Evolutionary conservation across 2,113 vertebrate species (phyloP).

Genomic region (Nannospalax galili): DNA sequence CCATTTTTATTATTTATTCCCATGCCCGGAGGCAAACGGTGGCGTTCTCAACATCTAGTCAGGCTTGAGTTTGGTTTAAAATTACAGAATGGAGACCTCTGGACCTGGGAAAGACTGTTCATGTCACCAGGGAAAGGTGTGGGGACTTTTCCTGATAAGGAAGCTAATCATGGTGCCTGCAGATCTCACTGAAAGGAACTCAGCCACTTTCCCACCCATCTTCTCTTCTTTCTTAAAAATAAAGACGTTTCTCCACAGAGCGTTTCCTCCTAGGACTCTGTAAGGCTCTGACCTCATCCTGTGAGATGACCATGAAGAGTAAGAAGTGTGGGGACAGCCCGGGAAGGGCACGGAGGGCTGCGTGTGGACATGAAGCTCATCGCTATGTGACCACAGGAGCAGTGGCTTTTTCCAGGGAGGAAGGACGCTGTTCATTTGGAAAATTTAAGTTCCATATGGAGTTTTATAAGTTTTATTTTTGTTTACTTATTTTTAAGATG

Average conservation of each 20-base stretch:
- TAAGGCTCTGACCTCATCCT: too few relatives aligned
- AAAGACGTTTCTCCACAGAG: not conserved
- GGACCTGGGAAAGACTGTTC: not conserved
- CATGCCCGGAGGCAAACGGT: not conserved
- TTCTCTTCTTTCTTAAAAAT: not conserved
- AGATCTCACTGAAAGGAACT: not conserved
- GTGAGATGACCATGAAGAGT: not conserved
- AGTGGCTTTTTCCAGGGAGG: not conserved
- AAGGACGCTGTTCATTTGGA: not conserved
- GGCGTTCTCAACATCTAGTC: not conserved
- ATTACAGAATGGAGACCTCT: not conserved
- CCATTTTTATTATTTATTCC: not conserved
- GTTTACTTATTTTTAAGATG: not conserved
- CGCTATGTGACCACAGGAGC: too few relatives aligned
- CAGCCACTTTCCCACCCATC: not conserved
- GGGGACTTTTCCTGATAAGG: not conserved
- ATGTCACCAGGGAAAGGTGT: not conserved
- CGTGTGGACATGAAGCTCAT: too few relatives aligned
- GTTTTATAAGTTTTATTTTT: not conserved
- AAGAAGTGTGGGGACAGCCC: too few relatives aligned
- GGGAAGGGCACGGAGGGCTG: too few relatives aligned
- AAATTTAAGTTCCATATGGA: not conserved
- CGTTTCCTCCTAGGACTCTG: not conserved
- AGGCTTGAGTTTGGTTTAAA: not conserved
- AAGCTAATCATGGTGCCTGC: not conserved